Evolutionary conservation across 2,888 invertebrate genomes (phyloP), one percentile per base, ranked within the genome.

Genomic region (Ptilodon capucinus): DNA sequence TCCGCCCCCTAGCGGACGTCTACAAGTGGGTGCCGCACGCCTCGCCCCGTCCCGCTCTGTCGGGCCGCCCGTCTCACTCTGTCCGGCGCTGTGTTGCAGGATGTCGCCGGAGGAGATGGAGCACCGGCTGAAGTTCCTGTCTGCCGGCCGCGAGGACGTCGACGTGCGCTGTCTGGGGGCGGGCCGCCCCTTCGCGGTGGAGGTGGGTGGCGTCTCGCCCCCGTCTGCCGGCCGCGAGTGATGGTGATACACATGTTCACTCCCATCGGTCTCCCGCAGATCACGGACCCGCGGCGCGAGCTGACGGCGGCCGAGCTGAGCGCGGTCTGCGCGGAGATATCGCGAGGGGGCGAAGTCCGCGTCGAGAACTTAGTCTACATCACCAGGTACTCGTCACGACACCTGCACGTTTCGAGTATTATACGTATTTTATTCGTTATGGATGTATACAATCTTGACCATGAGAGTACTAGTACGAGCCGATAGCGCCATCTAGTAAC

Each of bases 91-190:
- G 36, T 40, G 28, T 34, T 9, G 3, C 64, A 86, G 85, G 4
- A 50, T 82, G 51, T 44, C 61, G 0, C 50, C 58, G 0, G 79
- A 77, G 21, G 82, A 83, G 18, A 59, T 59, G 8, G 86, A 82
- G 30, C 71, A 71, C 32, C 69, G 82, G 21, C 83, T 94, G n/a
- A 95, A 95, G 74, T 97, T 99, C 86, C 93, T 96, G 61, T 94
- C 98, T 2, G 98, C 98, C 44, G 99, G 99, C 0, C 92, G 99
- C 32, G 99, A 99, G 86, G 99, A 99, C 86, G 97, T 98, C 0
- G 99, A 99, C 87, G 99, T 99, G 0, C 92, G 98, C 48, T 99
- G 97, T 86, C 86, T 99, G 52, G 97, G 98, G 0, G 92, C 94
- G 51, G 99, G 99, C 0, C 90, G 99, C 7, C 99, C 99, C 0